Evolutionary conservation across 2,888 invertebrate genomes (phyloP).

Genomic region (Cenopis cana): DNA sequence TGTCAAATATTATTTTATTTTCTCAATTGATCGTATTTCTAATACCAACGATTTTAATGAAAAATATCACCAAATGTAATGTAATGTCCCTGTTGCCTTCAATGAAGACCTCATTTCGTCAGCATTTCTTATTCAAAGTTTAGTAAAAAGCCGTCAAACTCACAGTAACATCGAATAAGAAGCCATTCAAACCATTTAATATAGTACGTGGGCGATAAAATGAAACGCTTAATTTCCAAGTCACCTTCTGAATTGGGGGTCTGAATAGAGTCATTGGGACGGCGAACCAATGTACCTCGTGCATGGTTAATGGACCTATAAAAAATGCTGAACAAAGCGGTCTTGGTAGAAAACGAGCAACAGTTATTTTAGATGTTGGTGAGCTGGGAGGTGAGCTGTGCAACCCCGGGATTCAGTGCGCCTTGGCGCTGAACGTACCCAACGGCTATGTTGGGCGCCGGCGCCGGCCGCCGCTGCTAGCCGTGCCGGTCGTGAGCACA

Average conservation of each 20-base stretch:
- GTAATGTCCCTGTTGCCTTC: too few species aligned
- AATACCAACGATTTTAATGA: too few species aligned
- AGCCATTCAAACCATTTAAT: slow-evolving; percentile 41
- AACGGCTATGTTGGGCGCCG: too few species aligned
- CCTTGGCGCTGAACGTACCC: too few species aligned
- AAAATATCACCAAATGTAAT: too few species aligned
- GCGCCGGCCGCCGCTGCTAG: too few species aligned
- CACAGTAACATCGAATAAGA: slow-evolving; percentile 29
- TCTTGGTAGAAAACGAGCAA: not conserved
- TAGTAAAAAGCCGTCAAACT: slow-evolving; percentile 25
- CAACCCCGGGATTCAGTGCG: too few species aligned
- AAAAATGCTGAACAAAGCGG: slow-evolving; percentile 17
- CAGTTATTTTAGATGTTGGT: not conserved
- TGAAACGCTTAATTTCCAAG: slow-evolving; percentile 48
- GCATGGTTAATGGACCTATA: slow-evolving; percentile 51
- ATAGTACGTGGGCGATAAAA: slow-evolving; percentile 50
- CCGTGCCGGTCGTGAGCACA: too few species aligned
- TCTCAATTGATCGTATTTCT: too few species aligned
- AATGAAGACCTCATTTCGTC: not conserved
- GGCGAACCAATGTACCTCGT: slow-evolving; percentile 52
- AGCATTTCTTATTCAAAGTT: slow-evolving; percentile 11
- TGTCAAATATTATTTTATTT: too few species aligned
- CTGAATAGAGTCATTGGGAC: slow-evolving; percentile 50
- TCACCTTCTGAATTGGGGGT: slow-evolving; percentile 46
- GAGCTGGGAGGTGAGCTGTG: too few species aligned